Conservation (phyloP, 2,797 vertebrate genomes). For the Ficedula albicollis region DNA sequence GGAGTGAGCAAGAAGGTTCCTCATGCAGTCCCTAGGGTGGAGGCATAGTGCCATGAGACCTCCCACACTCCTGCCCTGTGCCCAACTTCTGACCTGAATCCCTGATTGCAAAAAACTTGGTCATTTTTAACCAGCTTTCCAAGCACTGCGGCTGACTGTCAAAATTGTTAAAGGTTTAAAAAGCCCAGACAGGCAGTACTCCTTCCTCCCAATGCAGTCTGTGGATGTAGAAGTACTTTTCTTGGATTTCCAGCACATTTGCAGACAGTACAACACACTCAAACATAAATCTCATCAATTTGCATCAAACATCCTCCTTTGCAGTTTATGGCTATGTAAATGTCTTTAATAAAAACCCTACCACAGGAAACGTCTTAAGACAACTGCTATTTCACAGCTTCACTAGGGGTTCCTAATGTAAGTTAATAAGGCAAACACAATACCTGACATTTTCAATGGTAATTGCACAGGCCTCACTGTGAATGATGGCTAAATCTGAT, state of each 20-base stretch:
- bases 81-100: not conserved
- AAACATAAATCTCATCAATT: conserved; percentile 2
- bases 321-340: conserved; percentile 7
- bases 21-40: not conserved
- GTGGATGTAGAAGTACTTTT: not conserved
- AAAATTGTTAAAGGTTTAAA: not conserved
- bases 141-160: not conserved
- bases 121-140: not conserved
- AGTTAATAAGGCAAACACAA: conserved; percentile 21
- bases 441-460: not conserved
- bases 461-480: not conserved
- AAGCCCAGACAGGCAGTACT: not conserved
- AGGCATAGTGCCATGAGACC: not conserved
- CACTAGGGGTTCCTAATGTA: not conserved
- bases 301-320: not conserved
- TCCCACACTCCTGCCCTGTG: not conserved
- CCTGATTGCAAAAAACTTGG: not conserved
- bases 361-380: not conserved
- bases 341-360: conserved; percentile 9
- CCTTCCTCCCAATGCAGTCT: not conserved
- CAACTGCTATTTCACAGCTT: conserved; percentile 3
- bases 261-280: not conserved
- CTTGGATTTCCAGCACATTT: not conserved
- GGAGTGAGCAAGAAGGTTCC: not conserved
- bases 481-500: not conserved